Conservation (phyloP, 2,113 vertebrate species). For the Lophotis ruficrista region DNA sequence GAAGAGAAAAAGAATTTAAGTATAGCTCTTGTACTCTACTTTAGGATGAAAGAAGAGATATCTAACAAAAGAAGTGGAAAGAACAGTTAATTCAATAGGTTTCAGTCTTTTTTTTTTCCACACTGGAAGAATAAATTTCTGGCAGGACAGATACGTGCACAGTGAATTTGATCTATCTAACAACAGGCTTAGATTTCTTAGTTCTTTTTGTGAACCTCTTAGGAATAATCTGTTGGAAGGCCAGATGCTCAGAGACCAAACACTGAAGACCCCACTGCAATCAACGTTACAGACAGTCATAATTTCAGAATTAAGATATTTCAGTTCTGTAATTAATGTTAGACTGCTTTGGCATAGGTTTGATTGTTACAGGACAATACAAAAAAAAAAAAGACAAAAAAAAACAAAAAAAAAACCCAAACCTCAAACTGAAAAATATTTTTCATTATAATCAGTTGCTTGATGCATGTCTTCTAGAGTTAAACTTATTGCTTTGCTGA, state of each 20-base stretch:
- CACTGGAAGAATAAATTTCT: neutral
- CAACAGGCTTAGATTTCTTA: neutral
- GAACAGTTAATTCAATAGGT: neutral
- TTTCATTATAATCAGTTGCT: neutral
- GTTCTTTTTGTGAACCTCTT: neutral
- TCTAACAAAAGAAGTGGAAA: neutral
- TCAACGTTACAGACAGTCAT: neutral
- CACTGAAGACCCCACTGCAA: neutral
- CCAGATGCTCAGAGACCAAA: neutral
- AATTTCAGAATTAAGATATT: neutral
- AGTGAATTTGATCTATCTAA: neutral
- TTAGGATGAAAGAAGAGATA: neutral
- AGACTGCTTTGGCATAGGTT: neutral
- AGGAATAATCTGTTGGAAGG: neutral
- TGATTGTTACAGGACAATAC: neutral
- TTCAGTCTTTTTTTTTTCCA: neutral
- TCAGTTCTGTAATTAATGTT: neutral
- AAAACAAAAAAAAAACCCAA: neutral
- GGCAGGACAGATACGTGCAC: neutral
- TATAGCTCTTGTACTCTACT: neutral
- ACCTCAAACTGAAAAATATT: neutral
- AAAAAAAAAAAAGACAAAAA: neutral
- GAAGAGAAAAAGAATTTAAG: neutral
- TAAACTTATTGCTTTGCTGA: neutral
- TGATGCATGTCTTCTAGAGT: neutral